These are phyloP conservation scores for Catalaphyllia jardinei DNA, from an alignment of 64 coral and sea anemone species.

Conservation along the genomic window DNA sequence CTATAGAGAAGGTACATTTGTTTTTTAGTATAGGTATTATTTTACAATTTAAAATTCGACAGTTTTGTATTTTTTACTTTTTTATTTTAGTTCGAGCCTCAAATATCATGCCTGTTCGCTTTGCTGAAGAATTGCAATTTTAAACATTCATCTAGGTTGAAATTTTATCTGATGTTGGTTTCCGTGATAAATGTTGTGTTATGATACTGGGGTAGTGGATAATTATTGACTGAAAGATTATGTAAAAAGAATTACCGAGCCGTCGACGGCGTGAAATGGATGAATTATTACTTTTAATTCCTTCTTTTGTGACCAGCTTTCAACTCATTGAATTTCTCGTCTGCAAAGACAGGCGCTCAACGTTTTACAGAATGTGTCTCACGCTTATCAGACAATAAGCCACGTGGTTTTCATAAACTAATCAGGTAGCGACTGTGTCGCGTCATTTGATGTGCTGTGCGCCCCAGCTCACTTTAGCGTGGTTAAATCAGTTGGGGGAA, in stretches of 20 bases:
- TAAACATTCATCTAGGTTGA: too few species aligned
- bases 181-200: too few species aligned
- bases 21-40: background rate
- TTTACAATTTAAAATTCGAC: background rate
- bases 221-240: too few species aligned
- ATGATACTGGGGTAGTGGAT: too few species aligned
- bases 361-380: background rate
- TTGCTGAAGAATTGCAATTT: too few species aligned
- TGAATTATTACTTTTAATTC: too few species aligned
- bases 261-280: too few species aligned
- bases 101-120: too few species aligned
- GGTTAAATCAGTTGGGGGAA: background rate
- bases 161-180: too few species aligned
- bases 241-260: too few species aligned
- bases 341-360: background rate
- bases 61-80: background rate
- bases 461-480: background rate
- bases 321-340: background rate
- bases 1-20: background rate
- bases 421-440: slow-evolving; percentile 24
- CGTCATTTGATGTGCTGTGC: slow-evolving; percentile 19
- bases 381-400: background rate
- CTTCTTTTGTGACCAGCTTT: too few species aligned
- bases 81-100: background rate
- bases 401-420: background rate